A percentile compares a stretch with the other conserved stretches of the same genome.
These are phyloP conservation scores for Eleginops maclovinus DNA, from an alignment of 2,113 vertebrate species.

Conservation along the genomic window DNA sequence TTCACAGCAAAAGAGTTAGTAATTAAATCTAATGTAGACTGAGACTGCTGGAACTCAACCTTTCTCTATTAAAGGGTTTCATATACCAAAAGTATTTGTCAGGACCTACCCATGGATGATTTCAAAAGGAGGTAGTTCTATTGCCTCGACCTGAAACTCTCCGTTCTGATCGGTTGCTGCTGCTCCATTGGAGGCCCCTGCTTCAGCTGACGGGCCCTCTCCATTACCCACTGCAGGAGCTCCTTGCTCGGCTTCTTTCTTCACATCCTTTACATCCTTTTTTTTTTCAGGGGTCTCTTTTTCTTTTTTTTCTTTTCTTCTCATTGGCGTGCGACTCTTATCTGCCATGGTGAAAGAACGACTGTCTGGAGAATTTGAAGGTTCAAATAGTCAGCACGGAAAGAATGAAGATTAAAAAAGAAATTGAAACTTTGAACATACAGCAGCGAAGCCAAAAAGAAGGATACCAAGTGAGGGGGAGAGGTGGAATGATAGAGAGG, in stretches of 20 bases:
- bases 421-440: not conserved
- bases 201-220: slow-evolving; percentile 16
- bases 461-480: slow-evolving; percentile 8
- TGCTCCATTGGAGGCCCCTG: not conserved
- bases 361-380: not conserved
- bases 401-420: slow-evolving; percentile 1
- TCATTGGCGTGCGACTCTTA: slow-evolving; percentile 27
- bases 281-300: slow-evolving; percentile 9
- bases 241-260: slow-evolving; percentile 23
- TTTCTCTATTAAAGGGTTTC: not conserved
- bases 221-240: not conserved
- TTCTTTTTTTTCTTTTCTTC: slow-evolving; percentile 56
- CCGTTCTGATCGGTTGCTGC: slow-evolving; percentile 30
- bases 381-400: not conserved
- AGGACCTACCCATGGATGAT: slow-evolving; percentile 90
- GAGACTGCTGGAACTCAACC: not conserved
- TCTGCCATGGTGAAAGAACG: slow-evolving; percentile 68
- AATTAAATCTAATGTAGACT: not conserved
- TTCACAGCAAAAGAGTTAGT: not conserved
- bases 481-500: slow-evolving; percentile 28
- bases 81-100: not conserved
- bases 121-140: slow-evolving; percentile 92
- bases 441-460: not conserved
- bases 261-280: slow-evolving; percentile 31
- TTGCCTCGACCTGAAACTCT: slow-evolving; percentile 66